Conservation (phyloP, 1,140 invertebrate species). For the Leptopilina boulardi region DNA sequence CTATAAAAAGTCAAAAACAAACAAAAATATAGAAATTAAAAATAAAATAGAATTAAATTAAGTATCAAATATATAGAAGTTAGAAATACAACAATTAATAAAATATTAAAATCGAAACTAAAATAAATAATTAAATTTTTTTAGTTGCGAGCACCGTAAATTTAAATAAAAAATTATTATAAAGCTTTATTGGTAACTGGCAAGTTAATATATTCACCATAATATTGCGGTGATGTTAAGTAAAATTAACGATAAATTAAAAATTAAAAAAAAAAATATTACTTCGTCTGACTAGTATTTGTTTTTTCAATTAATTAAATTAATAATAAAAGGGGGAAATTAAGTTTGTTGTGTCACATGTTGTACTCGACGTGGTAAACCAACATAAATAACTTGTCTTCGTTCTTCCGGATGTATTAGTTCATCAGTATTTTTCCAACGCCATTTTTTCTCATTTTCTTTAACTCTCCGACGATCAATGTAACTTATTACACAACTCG, state of each 20-base stretch:
- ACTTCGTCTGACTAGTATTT: constrained; percentile 14
- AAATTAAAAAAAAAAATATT: background rate
- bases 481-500: constrained; percentile 88
- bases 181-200: constrained; percentile 8
- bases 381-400: constrained; percentile 69
- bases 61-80: background rate
- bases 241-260: background rate
- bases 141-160: background rate
- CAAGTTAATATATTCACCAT: background rate
- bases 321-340: constrained; percentile 16
- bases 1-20: too few species aligned
- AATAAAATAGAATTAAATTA: too few species aligned
- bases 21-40: too few species aligned
- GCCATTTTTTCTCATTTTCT: constrained; percentile 73
- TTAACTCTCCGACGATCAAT: constrained; percentile 82
- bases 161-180: background rate
- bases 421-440: constrained; percentile 73
- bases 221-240: background rate
- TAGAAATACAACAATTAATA: too few species aligned
- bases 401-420: constrained; percentile 73
- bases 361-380: constrained; percentile 63
- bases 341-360: constrained; percentile 62
- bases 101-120: background rate
- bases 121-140: background rate
- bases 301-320: background rate